A percentile compares a stretch with the other conserved stretches of the same genome.
phyloP scores from a whole-genome alignment of 1,140 invertebrate genomes.

The Triops longicaudatus region DNA sequence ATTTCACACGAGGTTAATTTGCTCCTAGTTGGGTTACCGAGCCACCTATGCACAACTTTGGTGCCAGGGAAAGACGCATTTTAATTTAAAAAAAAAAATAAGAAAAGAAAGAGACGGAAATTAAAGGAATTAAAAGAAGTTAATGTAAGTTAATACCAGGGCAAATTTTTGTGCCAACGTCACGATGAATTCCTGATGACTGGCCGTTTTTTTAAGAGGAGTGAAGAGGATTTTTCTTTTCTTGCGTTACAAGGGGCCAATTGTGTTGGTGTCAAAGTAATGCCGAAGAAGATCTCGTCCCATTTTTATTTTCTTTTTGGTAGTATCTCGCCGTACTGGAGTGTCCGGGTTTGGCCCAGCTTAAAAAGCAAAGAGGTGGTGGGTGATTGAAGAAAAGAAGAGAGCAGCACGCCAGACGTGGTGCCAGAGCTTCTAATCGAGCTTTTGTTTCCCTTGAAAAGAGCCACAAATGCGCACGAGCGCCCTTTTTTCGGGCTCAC shows the following conservation, averaged over 20 bases:
- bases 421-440: constrained; percentile 14
- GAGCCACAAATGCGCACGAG: constrained; percentile 13
- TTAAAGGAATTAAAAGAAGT: too few species aligned
- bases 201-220: not conserved
- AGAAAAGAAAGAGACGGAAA: not conserved
- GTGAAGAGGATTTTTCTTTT: constrained; percentile 12
- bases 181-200: not conserved
- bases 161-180: not conserved
- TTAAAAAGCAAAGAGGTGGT: not conserved
- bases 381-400: not conserved
- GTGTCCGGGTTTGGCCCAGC: not conserved
- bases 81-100: not conserved
- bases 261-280: constrained; percentile 15
- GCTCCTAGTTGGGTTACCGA: not conserved
- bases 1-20: constrained; percentile 8
- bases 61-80: not conserved
- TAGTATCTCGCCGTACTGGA: not conserved
- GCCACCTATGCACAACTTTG: not conserved
- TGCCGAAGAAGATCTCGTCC: not conserved
- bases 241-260: not conserved
- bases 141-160: not conserved
- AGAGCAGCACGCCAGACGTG: constrained; percentile 9
- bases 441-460: constrained; percentile 15
- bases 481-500: not conserved
- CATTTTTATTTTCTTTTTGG: not conserved